A percentile compares a stretch with the other conserved stretches of the same genome.
Evolutionary conservation across 2,888 invertebrate genomes (phyloP).

Genomic region (Acanthosepion esculentum): DNA sequence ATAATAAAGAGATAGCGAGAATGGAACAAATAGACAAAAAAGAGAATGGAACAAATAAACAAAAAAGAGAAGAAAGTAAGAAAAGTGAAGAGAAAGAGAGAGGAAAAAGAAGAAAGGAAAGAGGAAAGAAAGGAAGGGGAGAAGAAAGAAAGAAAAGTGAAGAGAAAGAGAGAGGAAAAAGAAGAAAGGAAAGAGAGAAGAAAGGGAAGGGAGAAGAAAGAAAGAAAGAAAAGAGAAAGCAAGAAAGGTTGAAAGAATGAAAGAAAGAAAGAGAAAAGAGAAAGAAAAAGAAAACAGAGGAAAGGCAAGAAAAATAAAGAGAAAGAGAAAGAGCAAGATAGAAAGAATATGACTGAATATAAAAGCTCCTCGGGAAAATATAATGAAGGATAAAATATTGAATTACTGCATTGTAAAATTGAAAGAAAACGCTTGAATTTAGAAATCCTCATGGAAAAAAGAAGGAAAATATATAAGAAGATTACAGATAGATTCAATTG

Average conservation of each 20-base stretch:
- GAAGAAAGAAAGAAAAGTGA: not conserved
- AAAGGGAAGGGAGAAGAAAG: not conserved
- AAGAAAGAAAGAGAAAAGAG: not conserved
- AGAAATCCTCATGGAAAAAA: not conserved
- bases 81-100: not conserved
- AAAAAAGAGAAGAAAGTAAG: not conserved
- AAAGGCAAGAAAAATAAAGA: not conserved
- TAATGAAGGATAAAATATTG: too few relatives aligned
- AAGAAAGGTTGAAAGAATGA: too few relatives aligned
- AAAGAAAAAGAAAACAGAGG: not conserved
- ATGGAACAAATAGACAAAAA: too few relatives aligned
- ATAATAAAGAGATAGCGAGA: not conserved
- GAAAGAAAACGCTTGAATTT: too few relatives aligned
- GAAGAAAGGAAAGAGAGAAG: not conserved
- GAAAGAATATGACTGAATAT: not conserved
- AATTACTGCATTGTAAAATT: too few relatives aligned
- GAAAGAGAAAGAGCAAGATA: not conserved
- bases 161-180: not conserved
- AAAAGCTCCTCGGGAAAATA: too few relatives aligned
- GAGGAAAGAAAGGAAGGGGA: not conserved
- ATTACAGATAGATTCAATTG: not conserved
- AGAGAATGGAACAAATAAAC: too few relatives aligned
- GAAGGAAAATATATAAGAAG: not conserved
- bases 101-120: not conserved
- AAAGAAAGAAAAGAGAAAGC: not conserved